Percentiles rank a stretch among this genome's conserved stretches.
Evolutionary conservation across 2,797 vertebrate species (phyloP).

Genomic region (Enteromius trimaculatus): DNA sequence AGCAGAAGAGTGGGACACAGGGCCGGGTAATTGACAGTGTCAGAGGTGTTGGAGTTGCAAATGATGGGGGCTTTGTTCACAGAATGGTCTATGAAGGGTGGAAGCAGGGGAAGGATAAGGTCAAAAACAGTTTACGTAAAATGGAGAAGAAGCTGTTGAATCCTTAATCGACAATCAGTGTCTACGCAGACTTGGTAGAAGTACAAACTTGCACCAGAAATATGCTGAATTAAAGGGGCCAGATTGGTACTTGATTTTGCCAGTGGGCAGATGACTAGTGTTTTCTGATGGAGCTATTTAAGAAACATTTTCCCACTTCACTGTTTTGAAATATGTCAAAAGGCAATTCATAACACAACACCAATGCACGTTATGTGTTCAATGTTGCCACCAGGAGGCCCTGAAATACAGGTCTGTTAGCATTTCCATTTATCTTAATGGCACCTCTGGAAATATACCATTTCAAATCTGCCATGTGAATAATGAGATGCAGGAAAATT

Average conservation of each 20-base stretch:
- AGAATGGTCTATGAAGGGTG: constrained; percentile 11
- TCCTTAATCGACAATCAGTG: constrained; percentile 26
- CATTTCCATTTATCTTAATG: neutral
- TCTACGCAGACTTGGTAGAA: constrained; percentile 1
- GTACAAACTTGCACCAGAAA: constrained; percentile 11
- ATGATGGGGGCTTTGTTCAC: constrained; percentile 5
- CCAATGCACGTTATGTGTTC: neutral
- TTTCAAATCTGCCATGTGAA: constrained; percentile 5
- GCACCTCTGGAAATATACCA: neutral
- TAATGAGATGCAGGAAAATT: neutral
- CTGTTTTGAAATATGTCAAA: neutral
- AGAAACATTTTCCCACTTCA: neutral
- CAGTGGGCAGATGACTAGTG: constrained; percentile 3
- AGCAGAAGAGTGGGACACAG: constrained; percentile 6
- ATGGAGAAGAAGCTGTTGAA: constrained; percentile 9
- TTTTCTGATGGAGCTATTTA: neutral
- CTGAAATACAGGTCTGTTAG: neutral
- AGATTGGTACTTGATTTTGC: neutral
- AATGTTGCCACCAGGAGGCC: neutral
- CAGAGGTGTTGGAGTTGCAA: neutral
- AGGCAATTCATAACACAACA: neutral
- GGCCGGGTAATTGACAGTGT: neutral
- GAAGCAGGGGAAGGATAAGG: neutral
- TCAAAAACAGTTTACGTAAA: constrained; percentile 8
- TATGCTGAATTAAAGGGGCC: neutral